These are phyloP conservation scores for Diadegma fenestrale DNA, from an alignment of 2,888 invertebrate species.

Conservation along the genomic window DNA sequence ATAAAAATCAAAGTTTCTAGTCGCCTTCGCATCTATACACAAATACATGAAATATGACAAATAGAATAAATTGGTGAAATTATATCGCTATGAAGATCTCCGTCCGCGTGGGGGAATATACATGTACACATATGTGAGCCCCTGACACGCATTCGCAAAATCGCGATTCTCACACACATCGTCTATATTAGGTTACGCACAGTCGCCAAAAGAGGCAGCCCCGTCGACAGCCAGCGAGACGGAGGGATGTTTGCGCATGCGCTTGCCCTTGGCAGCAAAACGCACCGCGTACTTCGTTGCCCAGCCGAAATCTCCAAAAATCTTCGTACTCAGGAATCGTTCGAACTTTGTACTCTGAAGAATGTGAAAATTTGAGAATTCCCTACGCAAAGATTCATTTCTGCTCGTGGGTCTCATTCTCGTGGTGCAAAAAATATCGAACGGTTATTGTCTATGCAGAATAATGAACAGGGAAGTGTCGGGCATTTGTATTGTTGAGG, in stretches of 20 bases:
- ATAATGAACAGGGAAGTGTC: conserved; percentile 12
- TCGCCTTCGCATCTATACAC: neutral
- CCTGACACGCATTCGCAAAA: conserved; percentile 77
- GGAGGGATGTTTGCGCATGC: neutral
- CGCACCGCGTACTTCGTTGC: neutral
- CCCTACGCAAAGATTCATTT: neutral
- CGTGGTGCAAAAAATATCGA: neutral
- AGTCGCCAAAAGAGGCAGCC: conserved; percentile 32
- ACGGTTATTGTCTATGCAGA: neutral
- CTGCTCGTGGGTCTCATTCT: neutral
- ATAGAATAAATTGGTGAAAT: neutral
- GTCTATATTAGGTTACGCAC: conserved; percentile 75
- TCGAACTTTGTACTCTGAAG: conserved; percentile 7
- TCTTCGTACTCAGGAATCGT: neutral
- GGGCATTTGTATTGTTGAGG: conserved; percentile 15
- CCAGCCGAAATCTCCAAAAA: neutral
- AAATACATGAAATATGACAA: neutral
- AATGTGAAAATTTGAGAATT: neutral
- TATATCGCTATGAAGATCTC: conserved; percentile 18
- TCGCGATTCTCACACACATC: conserved; percentile 71
- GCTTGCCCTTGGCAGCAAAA: neutral
- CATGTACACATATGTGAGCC: conserved; percentile 49
- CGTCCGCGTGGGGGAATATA: neutral
- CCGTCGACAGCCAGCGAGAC: conserved; percentile 25
- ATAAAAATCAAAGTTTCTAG: neutral